Conservation (phyloP, 30 jellyfish, hydroid and myxozoan species). For the Morbakka virulenta region DNA sequence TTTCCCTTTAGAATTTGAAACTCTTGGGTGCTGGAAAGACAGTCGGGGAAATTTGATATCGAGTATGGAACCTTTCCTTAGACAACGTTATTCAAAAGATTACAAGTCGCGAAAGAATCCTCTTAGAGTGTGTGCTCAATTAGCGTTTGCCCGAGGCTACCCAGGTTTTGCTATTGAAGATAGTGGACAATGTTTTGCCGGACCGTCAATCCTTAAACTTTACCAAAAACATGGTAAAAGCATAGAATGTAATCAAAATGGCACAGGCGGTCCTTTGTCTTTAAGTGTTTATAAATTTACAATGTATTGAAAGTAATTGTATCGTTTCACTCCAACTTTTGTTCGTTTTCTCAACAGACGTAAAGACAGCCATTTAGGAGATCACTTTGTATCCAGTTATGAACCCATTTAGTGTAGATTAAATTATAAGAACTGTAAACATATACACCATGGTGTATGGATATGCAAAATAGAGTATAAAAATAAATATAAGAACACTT, state of each 20-base stretch:
- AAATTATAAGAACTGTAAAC: too few species aligned
- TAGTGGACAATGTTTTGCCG: conserved; percentile 80
- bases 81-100: conserved; percentile 44
- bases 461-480: too few species aligned
- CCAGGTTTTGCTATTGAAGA: conserved; percentile 78
- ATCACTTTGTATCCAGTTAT: too few species aligned
- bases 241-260: conserved; percentile 40
- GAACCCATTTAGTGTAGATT: too few species aligned
- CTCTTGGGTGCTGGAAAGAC: conserved; percentile 73
- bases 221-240: conserved; percentile 45
- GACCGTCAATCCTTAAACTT: conserved; percentile 32
- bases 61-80: conserved; percentile 56
- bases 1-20: conserved; percentile 41
- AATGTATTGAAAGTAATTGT: too few species aligned
- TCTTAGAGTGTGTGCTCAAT: conserved; percentile 55
- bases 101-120: conserved; percentile 61
- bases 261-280: conserved; percentile 70
- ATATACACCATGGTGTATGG: too few species aligned
- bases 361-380: too few species aligned
- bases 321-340: too few species aligned
- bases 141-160: conserved; percentile 54
- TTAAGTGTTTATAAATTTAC: conserved; percentile 61
- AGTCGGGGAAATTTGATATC: conserved; percentile 16
- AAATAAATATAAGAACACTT: too few species aligned
- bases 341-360: too few species aligned